Evolutionary conservation across 2,113 vertebrate species (phyloP).

Genomic region (Chloropsis cyanopogon): DNA sequence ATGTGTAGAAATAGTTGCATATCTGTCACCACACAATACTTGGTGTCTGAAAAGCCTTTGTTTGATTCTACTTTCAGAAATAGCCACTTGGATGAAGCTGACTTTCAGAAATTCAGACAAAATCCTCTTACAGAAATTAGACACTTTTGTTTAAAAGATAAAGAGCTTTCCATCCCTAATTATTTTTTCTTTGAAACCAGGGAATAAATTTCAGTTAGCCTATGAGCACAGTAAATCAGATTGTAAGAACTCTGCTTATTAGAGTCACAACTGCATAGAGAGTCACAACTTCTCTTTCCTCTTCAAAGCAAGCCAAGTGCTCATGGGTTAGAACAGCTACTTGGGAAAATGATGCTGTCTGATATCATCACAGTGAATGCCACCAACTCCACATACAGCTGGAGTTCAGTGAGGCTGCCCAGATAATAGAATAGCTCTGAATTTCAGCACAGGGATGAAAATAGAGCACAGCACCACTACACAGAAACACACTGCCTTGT

Average conservation of each 20-base stretch:
- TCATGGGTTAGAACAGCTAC: background rate
- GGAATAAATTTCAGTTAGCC: background rate
- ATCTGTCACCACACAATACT: background rate
- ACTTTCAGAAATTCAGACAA: background rate
- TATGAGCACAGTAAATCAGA: background rate
- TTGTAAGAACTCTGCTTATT: background rate
- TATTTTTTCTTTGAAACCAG: background rate
- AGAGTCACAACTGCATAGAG: background rate
- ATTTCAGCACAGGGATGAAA: background rate
- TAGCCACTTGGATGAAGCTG: background rate
- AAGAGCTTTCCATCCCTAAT: background rate
- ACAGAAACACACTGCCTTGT: background rate
- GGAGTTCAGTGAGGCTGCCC: background rate
- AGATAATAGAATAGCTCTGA: background rate
- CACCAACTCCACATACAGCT: background rate
- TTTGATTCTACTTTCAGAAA: constrained; percentile 4
- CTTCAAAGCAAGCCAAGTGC: background rate
- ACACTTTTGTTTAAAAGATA: background rate
- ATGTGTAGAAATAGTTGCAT: background rate
- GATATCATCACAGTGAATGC: background rate
- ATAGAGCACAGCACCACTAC: background rate
- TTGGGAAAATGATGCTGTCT: background rate
- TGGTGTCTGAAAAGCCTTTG: background rate
- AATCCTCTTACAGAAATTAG: background rate
- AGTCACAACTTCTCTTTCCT: background rate